Evolutionary conservation across 2,888 invertebrate species (phyloP).

Genomic region (Hedychridium roseum): DNA sequence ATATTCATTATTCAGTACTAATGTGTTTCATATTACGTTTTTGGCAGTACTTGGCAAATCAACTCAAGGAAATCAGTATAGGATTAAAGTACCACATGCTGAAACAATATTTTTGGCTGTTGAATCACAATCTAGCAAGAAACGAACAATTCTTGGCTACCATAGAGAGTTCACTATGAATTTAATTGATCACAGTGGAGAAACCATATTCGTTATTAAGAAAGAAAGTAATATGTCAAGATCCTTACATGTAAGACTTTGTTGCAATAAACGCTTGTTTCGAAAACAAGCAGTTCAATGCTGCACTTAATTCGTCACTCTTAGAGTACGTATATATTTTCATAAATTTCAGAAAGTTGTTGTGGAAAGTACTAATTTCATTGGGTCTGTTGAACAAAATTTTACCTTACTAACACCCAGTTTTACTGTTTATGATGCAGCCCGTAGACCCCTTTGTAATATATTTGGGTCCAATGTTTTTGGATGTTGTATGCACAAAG

Average conservation of each 20-base stretch:
- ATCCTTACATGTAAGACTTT: constrained; percentile 47
- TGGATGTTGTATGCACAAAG: constrained; percentile 69
- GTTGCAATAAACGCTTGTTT: too few relatives aligned
- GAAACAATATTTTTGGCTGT: constrained; percentile 80
- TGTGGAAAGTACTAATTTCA: constrained; percentile 65
- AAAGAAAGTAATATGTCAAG: constrained; percentile 47
- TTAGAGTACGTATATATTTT: not conserved
- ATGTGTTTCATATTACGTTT: too few relatives aligned
- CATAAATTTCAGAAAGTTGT: constrained; percentile 40
- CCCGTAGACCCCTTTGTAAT: constrained; percentile 71
- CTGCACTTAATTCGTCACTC: not conserved
- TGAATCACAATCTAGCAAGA: constrained; percentile 68
- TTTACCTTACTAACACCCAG: constrained; percentile 73
- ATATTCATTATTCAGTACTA: too few relatives aligned
- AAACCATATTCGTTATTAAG: constrained; percentile 78
- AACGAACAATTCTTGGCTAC: constrained; percentile 77
- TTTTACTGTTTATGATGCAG: constrained; percentile 74
- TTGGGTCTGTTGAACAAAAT: constrained; percentile 76
- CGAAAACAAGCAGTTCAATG: too few relatives aligned
- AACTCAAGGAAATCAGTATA: constrained; percentile 77
- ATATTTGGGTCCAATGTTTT: constrained; percentile 79
- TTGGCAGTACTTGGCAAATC: constrained; percentile 69
- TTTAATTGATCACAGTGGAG: constrained; percentile 82
- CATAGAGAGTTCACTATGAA: constrained; percentile 77
- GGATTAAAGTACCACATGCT: constrained; percentile 75